Evolutionary conservation across 2,888 invertebrate genomes (phyloP).

Genomic region (Brenthis hecate): DNA sequence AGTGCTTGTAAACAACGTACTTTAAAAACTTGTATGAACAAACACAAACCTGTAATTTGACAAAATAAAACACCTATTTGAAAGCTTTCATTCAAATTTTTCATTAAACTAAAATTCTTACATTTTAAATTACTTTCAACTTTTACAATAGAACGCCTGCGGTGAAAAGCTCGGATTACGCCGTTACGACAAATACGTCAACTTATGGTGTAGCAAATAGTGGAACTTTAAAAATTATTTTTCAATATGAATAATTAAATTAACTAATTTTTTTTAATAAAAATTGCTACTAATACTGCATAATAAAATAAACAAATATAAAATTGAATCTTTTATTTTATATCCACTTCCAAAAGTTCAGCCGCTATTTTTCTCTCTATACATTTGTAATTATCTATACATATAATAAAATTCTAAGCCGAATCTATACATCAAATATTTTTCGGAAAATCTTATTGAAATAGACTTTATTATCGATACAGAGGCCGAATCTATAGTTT

Average conservation of each 20-base stretch:
- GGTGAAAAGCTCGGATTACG: neutral
- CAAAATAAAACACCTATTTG: conserved; percentile 13
- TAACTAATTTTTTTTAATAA: no score
- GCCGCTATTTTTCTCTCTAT: no score
- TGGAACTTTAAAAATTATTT: neutral
- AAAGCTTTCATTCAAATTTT: neutral
- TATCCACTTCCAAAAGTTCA: no score
- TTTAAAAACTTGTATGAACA: conserved; percentile 6
- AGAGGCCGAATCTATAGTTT: no score
- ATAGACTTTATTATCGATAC: no score
- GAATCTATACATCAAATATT: no score
- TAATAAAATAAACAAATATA: no score
- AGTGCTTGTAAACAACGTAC: neutral
- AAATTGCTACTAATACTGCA: no score
- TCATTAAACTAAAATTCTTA: conserved; percentile 13
- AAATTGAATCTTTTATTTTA: no score
- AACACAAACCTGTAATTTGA: neutral
- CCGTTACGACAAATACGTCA: neutral
- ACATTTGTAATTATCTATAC: no score
- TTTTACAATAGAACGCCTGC: conserved; percentile 13
- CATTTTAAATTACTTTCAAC: conserved; percentile 23
- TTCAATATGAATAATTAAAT: neutral
- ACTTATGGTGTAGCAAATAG: neutral
- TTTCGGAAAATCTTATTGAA: no score
- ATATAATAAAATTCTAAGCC: no score